These are phyloP conservation scores for Drosophila prosaltans DNA, from an alignment of 1,140 invertebrate species.

Conservation along the genomic window DNA sequence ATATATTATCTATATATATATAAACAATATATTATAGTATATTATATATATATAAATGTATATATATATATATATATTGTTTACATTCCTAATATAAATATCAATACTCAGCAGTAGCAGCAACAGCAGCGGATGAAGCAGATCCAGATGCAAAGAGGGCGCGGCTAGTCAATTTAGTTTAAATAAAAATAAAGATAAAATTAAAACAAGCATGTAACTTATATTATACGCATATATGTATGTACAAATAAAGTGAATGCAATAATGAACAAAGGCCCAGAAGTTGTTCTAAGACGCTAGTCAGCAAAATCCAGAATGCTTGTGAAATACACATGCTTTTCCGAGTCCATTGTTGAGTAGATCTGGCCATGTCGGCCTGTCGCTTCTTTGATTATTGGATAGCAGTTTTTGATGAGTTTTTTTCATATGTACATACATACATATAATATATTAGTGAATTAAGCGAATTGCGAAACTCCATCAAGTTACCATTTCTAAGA, in stretches of 20 bases:
- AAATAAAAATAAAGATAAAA: conserved; percentile 40
- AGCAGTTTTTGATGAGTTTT: no score
- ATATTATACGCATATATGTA: conserved; percentile 28
- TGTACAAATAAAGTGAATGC: conserved; percentile 49
- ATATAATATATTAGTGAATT: no score
- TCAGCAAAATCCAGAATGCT: not conserved
- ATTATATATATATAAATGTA: no score
- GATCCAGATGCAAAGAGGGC: conserved; percentile 20
- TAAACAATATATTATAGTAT: no score
- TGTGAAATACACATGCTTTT: no score
- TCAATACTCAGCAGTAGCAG: conserved; percentile 21
- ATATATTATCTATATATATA: not conserved
- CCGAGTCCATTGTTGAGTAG: no score
- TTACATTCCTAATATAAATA: conserved; percentile 1
- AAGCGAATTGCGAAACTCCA: no score
- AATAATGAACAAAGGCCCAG: conserved; percentile 49
- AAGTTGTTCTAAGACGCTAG: conserved; percentile 7
- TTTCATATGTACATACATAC: no score
- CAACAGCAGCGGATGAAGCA: conserved; percentile 22
- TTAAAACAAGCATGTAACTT: conserved; percentile 17
- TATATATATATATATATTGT: conserved; percentile 17
- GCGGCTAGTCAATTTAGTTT: conserved; percentile 55
- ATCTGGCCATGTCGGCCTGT: no score
- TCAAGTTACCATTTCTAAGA: no score
- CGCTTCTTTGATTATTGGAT: no score